These are phyloP conservation scores for Heliornis fulica DNA, from an alignment of 2,113 vertebrate species.

Conservation along the genomic window DNA sequence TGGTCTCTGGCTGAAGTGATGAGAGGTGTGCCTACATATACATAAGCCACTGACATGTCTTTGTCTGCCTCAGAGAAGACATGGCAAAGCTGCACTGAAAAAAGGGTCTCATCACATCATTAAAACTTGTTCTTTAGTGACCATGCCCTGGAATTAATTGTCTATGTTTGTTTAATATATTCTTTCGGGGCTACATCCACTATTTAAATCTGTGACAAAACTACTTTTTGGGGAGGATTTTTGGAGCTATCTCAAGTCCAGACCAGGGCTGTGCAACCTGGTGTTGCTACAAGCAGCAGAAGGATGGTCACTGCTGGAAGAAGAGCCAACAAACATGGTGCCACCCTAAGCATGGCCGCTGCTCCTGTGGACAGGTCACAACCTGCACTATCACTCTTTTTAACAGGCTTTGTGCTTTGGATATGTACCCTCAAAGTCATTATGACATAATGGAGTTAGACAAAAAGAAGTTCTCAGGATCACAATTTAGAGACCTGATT, in stretches of 20 bases:
- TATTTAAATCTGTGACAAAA: background rate
- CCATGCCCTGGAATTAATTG: rapidly evolving
- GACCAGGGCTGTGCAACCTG: background rate
- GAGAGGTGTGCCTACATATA: background rate
- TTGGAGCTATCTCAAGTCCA: background rate
- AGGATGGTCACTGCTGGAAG: background rate
- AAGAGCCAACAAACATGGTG: background rate
- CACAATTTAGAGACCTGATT: background rate
- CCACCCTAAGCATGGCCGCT: background rate
- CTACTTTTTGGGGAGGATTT: background rate
- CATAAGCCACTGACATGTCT: background rate
- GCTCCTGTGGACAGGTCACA: rapidly evolving
- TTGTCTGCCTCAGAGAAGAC: background rate
- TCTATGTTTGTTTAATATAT: background rate
- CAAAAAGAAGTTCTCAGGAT: background rate
- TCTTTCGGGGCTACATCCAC: background rate
- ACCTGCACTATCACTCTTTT: no score
- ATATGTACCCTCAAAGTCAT: background rate
- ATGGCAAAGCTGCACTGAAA: background rate
- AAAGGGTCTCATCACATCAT: background rate
- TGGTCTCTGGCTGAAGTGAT: background rate
- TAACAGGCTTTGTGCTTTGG: background rate
- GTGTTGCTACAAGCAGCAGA: background rate
- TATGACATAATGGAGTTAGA: background rate
- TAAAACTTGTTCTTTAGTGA: background rate